Evolutionary conservation across 2,888 invertebrate species (phyloP).

Genomic region (Pristionchus maxplancki): DNA sequence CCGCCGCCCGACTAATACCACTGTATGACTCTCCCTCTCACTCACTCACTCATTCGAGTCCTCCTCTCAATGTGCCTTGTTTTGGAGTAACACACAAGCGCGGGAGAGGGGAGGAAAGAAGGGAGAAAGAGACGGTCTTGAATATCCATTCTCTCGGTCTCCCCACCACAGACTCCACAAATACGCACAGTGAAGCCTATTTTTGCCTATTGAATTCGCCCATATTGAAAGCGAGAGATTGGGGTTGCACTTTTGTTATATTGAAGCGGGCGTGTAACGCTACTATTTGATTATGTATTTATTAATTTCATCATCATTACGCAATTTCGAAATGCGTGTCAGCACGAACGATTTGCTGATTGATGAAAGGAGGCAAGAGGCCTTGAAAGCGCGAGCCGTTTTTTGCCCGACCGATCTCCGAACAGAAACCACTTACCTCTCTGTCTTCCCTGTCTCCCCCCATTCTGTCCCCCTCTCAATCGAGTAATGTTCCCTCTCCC

Average conservation of each 20-base stretch:
- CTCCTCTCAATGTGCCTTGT: constrained; percentile 33
- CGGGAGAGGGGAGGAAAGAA: background rate
- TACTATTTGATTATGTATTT: no score
- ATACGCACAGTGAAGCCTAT: background rate
- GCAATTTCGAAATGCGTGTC: background rate
- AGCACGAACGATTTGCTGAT: background rate
- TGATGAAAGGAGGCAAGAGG: constrained; percentile 23
- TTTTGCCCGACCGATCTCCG: background rate
- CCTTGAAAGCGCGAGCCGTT: background rate
- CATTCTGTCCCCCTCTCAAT: background rate
- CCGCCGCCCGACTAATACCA: background rate
- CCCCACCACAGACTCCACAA: background rate
- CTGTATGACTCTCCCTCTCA: constrained; percentile 19
- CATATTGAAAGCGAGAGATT: background rate
- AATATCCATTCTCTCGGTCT: background rate
- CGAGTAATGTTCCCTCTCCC: background rate
- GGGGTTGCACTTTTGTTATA: background rate
- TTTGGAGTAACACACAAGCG: background rate
- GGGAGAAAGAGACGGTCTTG: background rate
- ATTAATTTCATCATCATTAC: background rate
- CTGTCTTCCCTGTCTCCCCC: background rate
- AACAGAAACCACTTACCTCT: background rate
- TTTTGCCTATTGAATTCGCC: background rate
- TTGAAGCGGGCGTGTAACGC: no score
- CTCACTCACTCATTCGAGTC: background rate